Evolutionary conservation across 1,140 invertebrate species (phyloP), one percentile per base, ranked within the genome.

Genomic region (Holotrichia oblita): DNA sequence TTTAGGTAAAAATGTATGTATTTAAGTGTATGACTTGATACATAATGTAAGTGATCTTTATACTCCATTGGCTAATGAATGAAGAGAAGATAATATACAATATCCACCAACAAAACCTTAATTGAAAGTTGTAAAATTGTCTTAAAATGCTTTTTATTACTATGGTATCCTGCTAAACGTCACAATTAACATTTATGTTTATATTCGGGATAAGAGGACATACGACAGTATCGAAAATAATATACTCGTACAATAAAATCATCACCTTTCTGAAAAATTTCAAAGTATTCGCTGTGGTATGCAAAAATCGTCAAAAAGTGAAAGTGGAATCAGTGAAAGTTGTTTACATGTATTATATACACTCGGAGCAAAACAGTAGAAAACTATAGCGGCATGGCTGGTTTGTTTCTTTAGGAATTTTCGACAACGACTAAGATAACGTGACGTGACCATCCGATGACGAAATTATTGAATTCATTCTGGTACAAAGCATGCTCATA

Each of bases 261-360:
- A 27, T 69, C 61, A 22, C 61, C 20, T 69, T 69, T 27, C 24
- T 3, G 61, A 69, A 69, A 69, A 69, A 69, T 34, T 27, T 69
- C 61, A 22, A 69, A 27, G 61, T 69, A 69, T 69, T 17, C 61
- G 61, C 3, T 69, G 61, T 27, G 61, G 61, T 69, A 69, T 69
- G 61, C 61, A 69, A 69, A 69, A 69, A 69, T 34, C 61, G 61
- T 69, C 61, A 69, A 69, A 69, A 69, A 69, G 61, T 17, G 61
- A 69, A 69, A 69, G 61, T 69, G 61, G 61, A 69, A 69, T 69
- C 61, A 27, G 61, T 69, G 61, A 69, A 69, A 69, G 61, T 69
- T 69, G 61, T 69, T 69, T 69, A 69, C 61, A 69, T 69, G 61
- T 69, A 69, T 69, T 55, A 55, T 55, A 55, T 55, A 55, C 48